Conservation (phyloP, 2,888 invertebrate species). For the Cantharis nigra region DNA sequence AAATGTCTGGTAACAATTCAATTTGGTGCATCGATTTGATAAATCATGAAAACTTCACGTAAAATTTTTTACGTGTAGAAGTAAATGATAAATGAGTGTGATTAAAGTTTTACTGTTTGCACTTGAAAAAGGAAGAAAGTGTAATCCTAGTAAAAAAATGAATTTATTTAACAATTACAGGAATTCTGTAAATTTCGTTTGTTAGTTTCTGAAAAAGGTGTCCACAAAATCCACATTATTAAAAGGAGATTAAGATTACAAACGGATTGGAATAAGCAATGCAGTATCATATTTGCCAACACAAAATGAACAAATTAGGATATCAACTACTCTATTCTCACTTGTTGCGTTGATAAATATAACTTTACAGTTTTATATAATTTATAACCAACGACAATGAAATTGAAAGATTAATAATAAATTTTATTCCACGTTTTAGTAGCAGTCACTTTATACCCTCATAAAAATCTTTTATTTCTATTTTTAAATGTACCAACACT, state of each 20-base stretch:
- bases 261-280: neutral
- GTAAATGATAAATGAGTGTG: neutral
- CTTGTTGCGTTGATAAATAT: neutral
- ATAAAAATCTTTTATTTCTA: neutral
- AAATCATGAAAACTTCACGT: neutral
- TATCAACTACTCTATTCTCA: neutral
- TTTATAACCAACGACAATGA: neutral
- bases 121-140: neutral
- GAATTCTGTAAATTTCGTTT: neutral
- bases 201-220: neutral
- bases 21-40: neutral
- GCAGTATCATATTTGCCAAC: neutral
- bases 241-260: neutral
- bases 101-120: neutral
- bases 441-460: neutral
- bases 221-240: neutral
- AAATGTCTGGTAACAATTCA: neutral
- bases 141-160: neutral
- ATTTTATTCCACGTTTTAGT: neutral
- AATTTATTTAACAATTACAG: neutral
- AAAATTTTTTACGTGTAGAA: neutral
- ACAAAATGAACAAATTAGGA: neutral
- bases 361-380: neutral
- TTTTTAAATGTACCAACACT: neutral
- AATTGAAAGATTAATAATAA: neutral